Base-by-base conservation (phyloP, 2,888 invertebrate species). In the Orchesella flavescens region DNA sequence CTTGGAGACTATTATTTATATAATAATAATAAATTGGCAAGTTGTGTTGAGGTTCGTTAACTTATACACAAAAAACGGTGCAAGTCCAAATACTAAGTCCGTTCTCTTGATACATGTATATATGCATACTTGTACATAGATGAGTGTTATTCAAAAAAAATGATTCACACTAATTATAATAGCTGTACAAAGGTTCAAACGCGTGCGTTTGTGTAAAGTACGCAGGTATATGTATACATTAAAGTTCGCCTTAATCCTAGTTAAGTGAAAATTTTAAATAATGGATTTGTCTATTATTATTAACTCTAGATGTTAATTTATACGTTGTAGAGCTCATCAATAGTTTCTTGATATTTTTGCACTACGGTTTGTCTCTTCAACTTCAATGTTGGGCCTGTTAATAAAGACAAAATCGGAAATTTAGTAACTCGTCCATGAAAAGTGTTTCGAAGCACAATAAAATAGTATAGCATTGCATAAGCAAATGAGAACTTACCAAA, bases 371-470 rank as follows among this genome's bases (percentile, higher is more conserved):
- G 94, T 88, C 97, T 93, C 90, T 94, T 95, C 68, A 97, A 91
- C 91, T 97, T 97, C 89, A 97, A 91, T 76, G 97, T 97, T 85
- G 97, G 97, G 69, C 96, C 95, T 95, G 91, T 15, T 46, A 83
- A 57, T 19, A 46, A 61, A 80, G n/a, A n/a, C n/a, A 66, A 72
- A 72, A 73, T 55, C 12, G 44, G 17, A 24, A 46, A 49, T 17
- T 63, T 49, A 63, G 59, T 63, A 17, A 1, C 13, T 5, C 17
- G 2, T 59, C 7, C 19, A n/a, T 23, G 19, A 5, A 57, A 55
- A 24, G 46, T 21, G 13, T 61, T 43, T 43, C 17, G n/a, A 66
- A 44, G 1, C 44, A 44, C 17, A 21, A 23, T 23, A 65, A 53
- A 53, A 10, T 3, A 53, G 10, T 21, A 59, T 19, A 59, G 2